phyloP scores from a whole-genome alignment of 2,113 vertebrate species.

The Ptilorrhoa leucosticta region DNA sequence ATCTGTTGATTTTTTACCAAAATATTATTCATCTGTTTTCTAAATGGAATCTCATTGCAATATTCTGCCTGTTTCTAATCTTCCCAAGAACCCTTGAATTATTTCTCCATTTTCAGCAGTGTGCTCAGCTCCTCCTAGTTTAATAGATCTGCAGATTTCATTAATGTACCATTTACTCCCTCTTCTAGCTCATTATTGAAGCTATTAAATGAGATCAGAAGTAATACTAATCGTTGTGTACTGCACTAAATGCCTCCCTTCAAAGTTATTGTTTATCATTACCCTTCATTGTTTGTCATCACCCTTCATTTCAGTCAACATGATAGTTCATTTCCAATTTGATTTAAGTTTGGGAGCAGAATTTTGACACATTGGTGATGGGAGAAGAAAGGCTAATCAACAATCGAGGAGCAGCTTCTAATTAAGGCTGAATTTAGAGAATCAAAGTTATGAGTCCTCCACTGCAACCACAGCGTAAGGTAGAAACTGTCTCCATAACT shows the following conservation, averaged over 20 bases:
- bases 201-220: slow-evolving; percentile 63
- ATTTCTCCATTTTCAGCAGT: slow-evolving; percentile 51
- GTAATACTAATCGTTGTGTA: slow-evolving; percentile 59
- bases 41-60: slow-evolving; percentile 22
- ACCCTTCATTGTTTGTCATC: slow-evolving; percentile 64
- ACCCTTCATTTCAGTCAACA: slow-evolving; percentile 48
- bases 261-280: slow-evolving; percentile 66
- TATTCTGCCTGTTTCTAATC: slow-evolving; percentile 51
- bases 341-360: slow-evolving; percentile 44
- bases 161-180: slow-evolving; percentile 67
- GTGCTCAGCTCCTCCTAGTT: slow-evolving; percentile 60
- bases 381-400: slow-evolving; percentile 29
- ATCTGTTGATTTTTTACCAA: neutral
- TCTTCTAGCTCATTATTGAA: slow-evolving; percentile 66
- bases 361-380: slow-evolving; percentile 32
- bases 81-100: slow-evolving; percentile 36
- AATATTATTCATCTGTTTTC: slow-evolving; percentile 13
- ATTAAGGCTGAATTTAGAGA: slow-evolving; percentile 23
- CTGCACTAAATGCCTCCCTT: slow-evolving; percentile 38
- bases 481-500: neutral
- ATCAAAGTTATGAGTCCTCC: neutral
- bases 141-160: slow-evolving; percentile 67
- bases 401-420: neutral
- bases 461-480: neutral
- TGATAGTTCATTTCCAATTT: slow-evolving; percentile 49